These are phyloP conservation scores for Grus americana DNA, from an alignment of 2,113 vertebrate species.

Conservation along the genomic window DNA sequence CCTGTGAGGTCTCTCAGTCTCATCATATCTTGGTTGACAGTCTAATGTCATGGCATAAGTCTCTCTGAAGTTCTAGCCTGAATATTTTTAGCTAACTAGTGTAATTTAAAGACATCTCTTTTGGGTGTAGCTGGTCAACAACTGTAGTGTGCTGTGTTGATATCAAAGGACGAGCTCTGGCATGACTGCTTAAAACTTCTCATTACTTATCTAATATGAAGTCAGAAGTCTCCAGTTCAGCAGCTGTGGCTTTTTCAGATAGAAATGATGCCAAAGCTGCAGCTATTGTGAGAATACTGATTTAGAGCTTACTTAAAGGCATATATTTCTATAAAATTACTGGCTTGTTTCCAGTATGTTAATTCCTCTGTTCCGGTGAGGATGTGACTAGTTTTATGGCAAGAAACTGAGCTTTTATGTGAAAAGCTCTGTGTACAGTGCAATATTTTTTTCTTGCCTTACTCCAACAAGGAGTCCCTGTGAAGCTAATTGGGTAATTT, in stretches of 20 bases:
- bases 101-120: constrained; percentile 6
- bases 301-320: constrained; percentile 3
- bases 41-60: not conserved
- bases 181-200: not conserved
- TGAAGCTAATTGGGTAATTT: not conserved
- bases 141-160: not conserved
- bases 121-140: not conserved
- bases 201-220: constrained; percentile 10
- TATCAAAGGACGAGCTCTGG: constrained; percentile 23
- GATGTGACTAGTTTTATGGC: constrained; percentile 20
- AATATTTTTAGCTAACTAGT: not conserved
- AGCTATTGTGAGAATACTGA: not conserved
- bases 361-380: constrained; percentile 37
- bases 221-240: constrained; percentile 16
- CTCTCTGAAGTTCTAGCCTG: not conserved
- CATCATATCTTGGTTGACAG: not conserved
- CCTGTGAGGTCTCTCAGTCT: not conserved
- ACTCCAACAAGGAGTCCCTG: not conserved
- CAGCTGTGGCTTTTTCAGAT: constrained; percentile 37
- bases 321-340: constrained; percentile 14
- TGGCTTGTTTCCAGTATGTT: constrained; percentile 34
- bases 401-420: constrained; percentile 29
- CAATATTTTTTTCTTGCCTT: not conserved
- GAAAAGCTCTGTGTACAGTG: not conserved
- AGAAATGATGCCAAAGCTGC: constrained; percentile 11